Conservation (phyloP, 2,888 invertebrate species). For the Lathronympha strigana region DNA sequence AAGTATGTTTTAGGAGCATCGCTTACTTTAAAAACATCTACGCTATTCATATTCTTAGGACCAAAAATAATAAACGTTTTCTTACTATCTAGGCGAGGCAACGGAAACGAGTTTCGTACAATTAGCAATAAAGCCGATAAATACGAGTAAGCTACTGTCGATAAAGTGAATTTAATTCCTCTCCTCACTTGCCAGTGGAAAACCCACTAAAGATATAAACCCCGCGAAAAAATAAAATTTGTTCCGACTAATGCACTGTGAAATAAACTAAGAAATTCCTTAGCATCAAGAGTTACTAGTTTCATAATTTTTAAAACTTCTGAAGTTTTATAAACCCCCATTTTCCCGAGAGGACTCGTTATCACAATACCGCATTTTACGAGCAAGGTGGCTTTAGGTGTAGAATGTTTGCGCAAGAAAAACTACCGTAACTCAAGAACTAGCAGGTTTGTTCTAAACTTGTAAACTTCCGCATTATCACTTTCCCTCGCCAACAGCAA, state of each 20-base stretch:
- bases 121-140: neutral
- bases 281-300: neutral
- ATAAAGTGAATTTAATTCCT: neutral
- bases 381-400: constrained; percentile 1
- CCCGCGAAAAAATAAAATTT: neutral
- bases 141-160: neutral
- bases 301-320: constrained; percentile 4
- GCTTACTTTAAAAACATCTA: too few species aligned
- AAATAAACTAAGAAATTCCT: neutral
- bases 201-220: neutral
- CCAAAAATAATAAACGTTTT: too few species aligned
- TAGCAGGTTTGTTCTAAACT: constrained; percentile 27
- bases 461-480: constrained; percentile 43
- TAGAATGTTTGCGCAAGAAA: constrained; percentile 22
- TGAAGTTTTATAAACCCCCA: constrained; percentile 6
- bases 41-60: too few species aligned
- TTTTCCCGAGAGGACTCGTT: constrained; percentile 11
- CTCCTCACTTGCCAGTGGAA: neutral
- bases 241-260: too few species aligned
- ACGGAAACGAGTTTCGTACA: neutral
- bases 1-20: too few species aligned
- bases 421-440: constrained; percentile 33
- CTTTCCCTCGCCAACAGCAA: constrained; percentile 37
- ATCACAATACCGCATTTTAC: constrained; percentile 19
- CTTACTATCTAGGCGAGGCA: neutral